Evolutionary conservation across 2,888 invertebrate species (phyloP).

Genomic region (Arrhopalites spinosus): DNA sequence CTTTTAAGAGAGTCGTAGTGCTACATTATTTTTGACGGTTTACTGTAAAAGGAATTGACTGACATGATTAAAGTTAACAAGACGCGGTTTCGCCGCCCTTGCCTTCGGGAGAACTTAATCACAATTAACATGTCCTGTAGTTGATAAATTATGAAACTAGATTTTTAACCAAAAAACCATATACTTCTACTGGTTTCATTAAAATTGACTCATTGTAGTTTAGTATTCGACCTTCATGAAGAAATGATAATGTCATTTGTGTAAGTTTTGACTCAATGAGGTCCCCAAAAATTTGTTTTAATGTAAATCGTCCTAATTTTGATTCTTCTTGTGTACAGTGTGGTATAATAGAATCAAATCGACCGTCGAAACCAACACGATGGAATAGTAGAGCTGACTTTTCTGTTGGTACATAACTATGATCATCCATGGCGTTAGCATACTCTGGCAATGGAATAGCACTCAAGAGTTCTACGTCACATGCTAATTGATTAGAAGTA

Average conservation of each 20-base stretch:
- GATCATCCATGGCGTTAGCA: conserved; percentile 28
- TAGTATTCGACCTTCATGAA: conserved; percentile 49
- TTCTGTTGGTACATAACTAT: conserved; percentile 39
- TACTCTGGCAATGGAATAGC: conserved; percentile 33
- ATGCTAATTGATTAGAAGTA: conserved; percentile 32
- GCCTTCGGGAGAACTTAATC: no score
- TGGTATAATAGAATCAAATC: conserved; percentile 43
- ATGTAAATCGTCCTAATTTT: conserved; percentile 50
- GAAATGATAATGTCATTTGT: conserved; percentile 55
- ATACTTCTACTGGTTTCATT: conserved; percentile 55
- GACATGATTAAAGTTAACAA: no score
- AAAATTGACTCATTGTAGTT: conserved; percentile 49
- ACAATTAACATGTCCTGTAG: no score
- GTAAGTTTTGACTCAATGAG: conserved; percentile 48
- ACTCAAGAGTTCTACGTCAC: conserved; percentile 45
- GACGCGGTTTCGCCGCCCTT: no score
- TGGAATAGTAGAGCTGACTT: conserved; percentile 49
- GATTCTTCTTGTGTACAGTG: conserved; percentile 44
- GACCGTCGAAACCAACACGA: conserved; percentile 53
- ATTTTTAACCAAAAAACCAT: no score
- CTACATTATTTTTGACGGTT: no score
- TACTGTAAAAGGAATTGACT: no score
- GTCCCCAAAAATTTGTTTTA: conserved; percentile 51
- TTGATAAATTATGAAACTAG: no score
- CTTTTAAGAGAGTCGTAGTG: no score